These are phyloP conservation scores for Aplochiton taeniatus DNA, from an alignment of 2,797 vertebrate species.

Conservation along the genomic window DNA sequence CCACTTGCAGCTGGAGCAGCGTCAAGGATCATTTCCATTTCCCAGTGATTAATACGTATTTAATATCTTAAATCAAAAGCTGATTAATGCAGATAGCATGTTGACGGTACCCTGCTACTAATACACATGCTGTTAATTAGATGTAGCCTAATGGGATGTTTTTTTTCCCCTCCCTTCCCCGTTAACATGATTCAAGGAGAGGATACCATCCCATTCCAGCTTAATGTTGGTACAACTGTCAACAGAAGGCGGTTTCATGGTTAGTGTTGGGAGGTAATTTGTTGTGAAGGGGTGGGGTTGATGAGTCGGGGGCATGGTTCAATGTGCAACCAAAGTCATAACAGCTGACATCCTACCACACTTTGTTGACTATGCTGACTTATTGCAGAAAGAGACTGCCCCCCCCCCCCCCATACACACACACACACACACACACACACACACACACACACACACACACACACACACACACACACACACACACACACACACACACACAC, in stretches of 20 bases:
- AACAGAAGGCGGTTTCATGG: conserved; percentile 48
- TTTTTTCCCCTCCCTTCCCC: conserved; percentile 40
- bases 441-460: too few relatives aligned
- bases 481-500: too few relatives aligned
- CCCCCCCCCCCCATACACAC: too few relatives aligned
- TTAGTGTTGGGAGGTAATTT: conserved; percentile 31
- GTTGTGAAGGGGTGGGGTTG: not conserved
- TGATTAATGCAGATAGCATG: conserved; percentile 97
- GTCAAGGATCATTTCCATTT: conserved; percentile 95
- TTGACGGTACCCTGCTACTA: conserved; percentile 91
- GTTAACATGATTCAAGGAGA: conserved; percentile 84
- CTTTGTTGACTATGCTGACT: too few relatives aligned
- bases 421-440: too few relatives aligned
- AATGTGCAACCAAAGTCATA: not conserved
- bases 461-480: too few relatives aligned
- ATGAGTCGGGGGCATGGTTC: not conserved
- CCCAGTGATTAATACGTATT: conserved; percentile 96
- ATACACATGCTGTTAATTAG: conserved; percentile 93
- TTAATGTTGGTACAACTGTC: conserved; percentile 79
- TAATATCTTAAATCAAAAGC: conserved; percentile 97
- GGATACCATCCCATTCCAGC: conserved; percentile 79
- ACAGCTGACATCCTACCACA: not conserved
- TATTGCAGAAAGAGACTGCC: too few relatives aligned
- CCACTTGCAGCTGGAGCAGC: conserved; percentile 86
- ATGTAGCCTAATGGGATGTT: conserved; percentile 87